Percentiles rank a stretch among this genome's conserved stretches.
Evolutionary conservation across 2,888 invertebrate species (phyloP).

Genomic region (Azorinus chamasolen): DNA sequence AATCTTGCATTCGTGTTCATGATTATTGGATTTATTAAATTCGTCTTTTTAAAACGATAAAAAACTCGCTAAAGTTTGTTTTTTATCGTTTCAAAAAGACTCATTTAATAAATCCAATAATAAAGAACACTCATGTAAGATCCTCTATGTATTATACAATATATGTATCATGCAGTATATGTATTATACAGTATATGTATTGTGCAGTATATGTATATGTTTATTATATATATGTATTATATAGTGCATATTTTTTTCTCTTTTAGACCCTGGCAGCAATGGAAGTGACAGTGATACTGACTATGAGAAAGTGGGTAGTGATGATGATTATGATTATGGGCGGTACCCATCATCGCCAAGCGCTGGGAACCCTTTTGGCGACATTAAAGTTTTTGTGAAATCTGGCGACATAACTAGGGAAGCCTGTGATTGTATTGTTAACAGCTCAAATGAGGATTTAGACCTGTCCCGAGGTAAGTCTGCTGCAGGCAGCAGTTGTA

Average conservation of each 20-base stretch:
- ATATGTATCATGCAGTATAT: too few relatives aligned
- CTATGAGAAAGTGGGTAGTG: neutral
- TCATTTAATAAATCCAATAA: too few relatives aligned
- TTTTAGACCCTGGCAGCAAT: constrained; percentile 5
- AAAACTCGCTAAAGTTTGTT: too few relatives aligned
- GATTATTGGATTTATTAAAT: too few relatives aligned
- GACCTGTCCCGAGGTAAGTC: constrained; percentile 63
- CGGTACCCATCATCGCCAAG: neutral
- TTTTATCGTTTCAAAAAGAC: too few relatives aligned
- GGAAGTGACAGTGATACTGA: constrained; percentile 4
- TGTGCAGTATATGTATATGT: neutral
- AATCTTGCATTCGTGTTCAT: too few relatives aligned
- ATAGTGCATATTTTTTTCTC: neutral
- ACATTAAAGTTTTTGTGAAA: constrained; percentile 32
- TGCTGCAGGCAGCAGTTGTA: too few relatives aligned
- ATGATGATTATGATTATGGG: neutral
- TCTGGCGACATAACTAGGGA: constrained; percentile 54
- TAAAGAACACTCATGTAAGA: too few relatives aligned
- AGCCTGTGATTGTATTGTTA: constrained; percentile 60
- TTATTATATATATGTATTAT: neutral
- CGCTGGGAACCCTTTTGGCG: too few relatives aligned
- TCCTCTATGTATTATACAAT: too few relatives aligned
- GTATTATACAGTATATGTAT: too few relatives aligned
- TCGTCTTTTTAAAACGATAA: too few relatives aligned
- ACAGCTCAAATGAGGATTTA: constrained; percentile 56